Percentiles rank a stretch among this genome's conserved stretches.
These are phyloP conservation scores for Psittacula cyanocephala DNA, from an alignment of 2,113 vertebrate species.

Conservation along the genomic window DNA sequence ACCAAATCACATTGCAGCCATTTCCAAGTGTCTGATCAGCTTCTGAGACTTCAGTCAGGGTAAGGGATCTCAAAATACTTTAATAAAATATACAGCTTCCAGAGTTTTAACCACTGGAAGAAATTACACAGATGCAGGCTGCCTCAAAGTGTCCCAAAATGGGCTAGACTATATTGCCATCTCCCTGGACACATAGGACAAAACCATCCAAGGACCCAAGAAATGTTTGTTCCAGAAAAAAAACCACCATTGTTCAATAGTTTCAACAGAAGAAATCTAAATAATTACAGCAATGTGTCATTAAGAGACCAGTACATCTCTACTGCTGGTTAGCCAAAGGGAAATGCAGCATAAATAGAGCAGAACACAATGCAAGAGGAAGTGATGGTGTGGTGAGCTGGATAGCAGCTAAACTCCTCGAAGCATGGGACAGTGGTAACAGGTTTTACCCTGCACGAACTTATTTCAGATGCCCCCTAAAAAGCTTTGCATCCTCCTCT, in stretches of 20 bases:
- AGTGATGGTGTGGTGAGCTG: fast-evolving
- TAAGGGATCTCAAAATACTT: not conserved
- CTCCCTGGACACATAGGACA: not conserved
- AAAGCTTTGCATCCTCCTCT: not conserved
- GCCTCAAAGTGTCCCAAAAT: not conserved
- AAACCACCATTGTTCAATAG: not conserved
- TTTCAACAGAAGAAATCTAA: not conserved
- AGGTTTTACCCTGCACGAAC: not conserved
- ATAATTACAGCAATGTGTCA: not conserved
- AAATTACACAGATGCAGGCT: not conserved
- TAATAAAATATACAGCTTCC: not conserved
- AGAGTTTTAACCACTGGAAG: not conserved
- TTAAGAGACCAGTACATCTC: not conserved
- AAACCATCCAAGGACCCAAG: not conserved
- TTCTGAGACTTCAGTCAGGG: not conserved
- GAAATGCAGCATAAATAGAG: not conserved
- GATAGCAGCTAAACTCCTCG: not conserved
- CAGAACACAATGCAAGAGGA: not conserved
- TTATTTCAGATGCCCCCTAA: not conserved
- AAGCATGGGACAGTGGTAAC: not conserved
- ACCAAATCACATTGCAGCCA: not conserved
- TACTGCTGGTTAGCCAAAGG: not conserved
- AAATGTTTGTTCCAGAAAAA: not conserved
- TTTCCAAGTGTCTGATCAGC: not conserved
- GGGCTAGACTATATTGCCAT: not conserved